Evolutionary conservation across 2,888 invertebrate genomes (phyloP), one percentile per base, ranked within the genome.

Genomic region (Macropis europaea): DNA sequence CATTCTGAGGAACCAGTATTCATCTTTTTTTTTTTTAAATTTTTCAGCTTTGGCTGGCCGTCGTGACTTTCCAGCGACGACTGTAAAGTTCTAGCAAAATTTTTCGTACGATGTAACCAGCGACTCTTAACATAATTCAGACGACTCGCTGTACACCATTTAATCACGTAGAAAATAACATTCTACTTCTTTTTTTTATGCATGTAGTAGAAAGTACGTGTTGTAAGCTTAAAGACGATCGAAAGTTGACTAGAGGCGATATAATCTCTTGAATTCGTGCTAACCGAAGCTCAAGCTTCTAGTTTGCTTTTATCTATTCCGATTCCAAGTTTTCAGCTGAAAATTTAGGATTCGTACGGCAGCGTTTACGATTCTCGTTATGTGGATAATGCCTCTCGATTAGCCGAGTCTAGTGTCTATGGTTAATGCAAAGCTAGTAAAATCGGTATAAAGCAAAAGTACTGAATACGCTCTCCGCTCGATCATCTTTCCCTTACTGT

Each of bases 181-280:
- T 62, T 54, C 53, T 66, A 77, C 56, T 6, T 38, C 42, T 6
- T 53, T 62, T 52, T 52, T 19, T 26, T 53, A 61, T 15, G 5
- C 19, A 47, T 52, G 62, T 50, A 40, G 53, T 32, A 40, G 48
- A 72, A 50, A 52, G 40, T 63, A 48, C 34, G 22, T 59, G 52
- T 52, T 40, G 42, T 75, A 70, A 77, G 62, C 70, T 73, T 60
- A 68, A 68, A 73, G 34, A 73, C 45, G 60, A 76, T 71, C 69
- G 71, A 76, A 67, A 54, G 28, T 81, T 81, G 75, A 81, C 79
- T 80, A 80, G 79, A 77, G 73, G 69, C 74, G 43, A 81, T 77
- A n/a, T n/a, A 81, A 81, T 79, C 73, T 81, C 77, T 70, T 68
- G 60, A 36, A 68, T 62, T 70, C 66, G 57, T 40, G 38, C 50